phyloP scores from a whole-genome alignment of 2,888 invertebrate species.

The Dione vanillae region DNA sequence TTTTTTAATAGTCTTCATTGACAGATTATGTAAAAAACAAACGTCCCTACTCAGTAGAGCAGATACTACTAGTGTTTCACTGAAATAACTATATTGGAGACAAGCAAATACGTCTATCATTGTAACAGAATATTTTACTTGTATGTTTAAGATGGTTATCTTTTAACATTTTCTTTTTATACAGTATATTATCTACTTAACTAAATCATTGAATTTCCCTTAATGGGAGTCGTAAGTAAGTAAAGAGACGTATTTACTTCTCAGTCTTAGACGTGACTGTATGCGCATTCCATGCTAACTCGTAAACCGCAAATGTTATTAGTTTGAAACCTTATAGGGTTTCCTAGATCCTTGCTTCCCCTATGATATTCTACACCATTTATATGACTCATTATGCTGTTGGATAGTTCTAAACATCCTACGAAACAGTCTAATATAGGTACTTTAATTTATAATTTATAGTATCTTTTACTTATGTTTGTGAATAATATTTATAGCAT shows the following conservation, averaged over 20 bases:
- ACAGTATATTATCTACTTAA: background rate
- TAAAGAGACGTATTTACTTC: slow-evolving; percentile 12
- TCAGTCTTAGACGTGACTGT: slow-evolving; percentile 44
- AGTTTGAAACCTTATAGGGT: slow-evolving; percentile 42
- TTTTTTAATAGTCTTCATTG: background rate
- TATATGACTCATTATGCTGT: slow-evolving; percentile 32
- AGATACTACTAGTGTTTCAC: background rate
- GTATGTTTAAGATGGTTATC: background rate
- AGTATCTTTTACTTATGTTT: background rate
- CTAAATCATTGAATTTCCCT: slow-evolving; percentile 2
- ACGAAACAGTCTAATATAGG: slow-evolving; percentile 10
- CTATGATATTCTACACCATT: slow-evolving; percentile 33
- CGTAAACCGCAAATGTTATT: slow-evolving; percentile 39
- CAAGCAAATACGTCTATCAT: background rate
- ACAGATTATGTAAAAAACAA: background rate
- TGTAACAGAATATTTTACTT: background rate
- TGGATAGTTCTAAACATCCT: slow-evolving; percentile 20
- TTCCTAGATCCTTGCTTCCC: slow-evolving; percentile 50
- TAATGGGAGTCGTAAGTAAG: background rate
- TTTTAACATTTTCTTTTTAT: background rate
- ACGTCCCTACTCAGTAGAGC: background rate
- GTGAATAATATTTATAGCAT: background rate
- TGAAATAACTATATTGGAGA: background rate
- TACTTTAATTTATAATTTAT: background rate
- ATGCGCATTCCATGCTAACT: slow-evolving; percentile 34